Conservation (phyloP, 1,140 invertebrate genomes). For the Panonychus citri region DNA sequence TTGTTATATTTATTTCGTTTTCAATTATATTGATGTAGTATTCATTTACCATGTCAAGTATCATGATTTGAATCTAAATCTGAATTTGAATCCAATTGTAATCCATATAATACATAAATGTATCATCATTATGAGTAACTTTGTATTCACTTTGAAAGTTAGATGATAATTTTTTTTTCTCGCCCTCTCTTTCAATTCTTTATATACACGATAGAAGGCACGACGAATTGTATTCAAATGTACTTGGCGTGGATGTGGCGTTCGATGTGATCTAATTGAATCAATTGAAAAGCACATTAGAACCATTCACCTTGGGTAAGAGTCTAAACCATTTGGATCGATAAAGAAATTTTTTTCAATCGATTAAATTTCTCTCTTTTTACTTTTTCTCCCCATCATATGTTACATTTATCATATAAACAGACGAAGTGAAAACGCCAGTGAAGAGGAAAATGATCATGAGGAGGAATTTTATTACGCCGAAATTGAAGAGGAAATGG, state of each 20-base stretch:
- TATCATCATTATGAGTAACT: too few species aligned
- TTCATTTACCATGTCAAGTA: too few species aligned
- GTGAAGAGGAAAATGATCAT: neutral
- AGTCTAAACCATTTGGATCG: too few species aligned
- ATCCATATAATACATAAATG: too few species aligned
- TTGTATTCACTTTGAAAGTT: neutral
- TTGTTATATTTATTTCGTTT: too few species aligned
- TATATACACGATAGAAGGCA: neutral
- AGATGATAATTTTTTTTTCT: neutral
- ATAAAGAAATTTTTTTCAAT: too few species aligned
- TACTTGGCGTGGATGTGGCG: slow-evolving; percentile 2
- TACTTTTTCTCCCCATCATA: slow-evolving; percentile 10
- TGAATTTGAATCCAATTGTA: neutral
- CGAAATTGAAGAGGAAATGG: neutral
- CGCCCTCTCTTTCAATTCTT: neutral
- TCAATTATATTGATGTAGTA: too few species aligned
- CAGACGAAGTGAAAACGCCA: neutral
- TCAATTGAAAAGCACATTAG: slow-evolving; percentile 1
- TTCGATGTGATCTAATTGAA: neutral
- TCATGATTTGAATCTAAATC: too few species aligned
- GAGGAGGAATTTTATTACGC: slow-evolving; percentile 3
- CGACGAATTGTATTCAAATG: slow-evolving; percentile 1
- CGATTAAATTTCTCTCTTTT: neutral
- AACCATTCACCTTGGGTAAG: neutral
- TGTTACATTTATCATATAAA: slow-evolving; percentile 48